Conservation (phyloP, 2,113 vertebrate species). For the Nematolebias whitei region DNA sequence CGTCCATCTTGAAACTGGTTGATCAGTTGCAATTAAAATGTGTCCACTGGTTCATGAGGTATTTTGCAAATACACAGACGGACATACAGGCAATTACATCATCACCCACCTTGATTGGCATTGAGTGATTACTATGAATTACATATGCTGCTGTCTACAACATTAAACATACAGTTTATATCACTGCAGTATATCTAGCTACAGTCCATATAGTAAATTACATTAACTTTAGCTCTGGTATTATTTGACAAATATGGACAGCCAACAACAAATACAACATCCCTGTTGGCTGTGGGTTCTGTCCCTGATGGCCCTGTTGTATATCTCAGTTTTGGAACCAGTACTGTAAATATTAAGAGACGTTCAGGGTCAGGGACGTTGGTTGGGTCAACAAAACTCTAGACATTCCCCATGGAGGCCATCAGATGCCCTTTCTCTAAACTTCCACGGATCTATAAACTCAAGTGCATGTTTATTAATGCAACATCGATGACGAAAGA, state of each 20-base stretch:
- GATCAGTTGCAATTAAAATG: too few species aligned
- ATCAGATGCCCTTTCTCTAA: not conserved
- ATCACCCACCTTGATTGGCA: too few species aligned
- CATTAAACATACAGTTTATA: too few species aligned
- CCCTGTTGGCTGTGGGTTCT: not conserved
- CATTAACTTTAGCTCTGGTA: not conserved
- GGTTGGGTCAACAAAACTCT: not conserved
- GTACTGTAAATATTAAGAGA: slow-evolving; percentile 2
- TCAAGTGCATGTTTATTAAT: not conserved
- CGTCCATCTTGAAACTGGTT: too few species aligned
- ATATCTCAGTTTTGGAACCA: slow-evolving; percentile 3
- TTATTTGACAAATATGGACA: not conserved
- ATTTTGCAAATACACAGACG: too few species aligned
- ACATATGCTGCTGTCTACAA: too few species aligned
- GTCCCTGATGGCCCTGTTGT: not conserved
- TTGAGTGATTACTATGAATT: too few species aligned
- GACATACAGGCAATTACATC: too few species aligned
- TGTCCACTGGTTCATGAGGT: too few species aligned
- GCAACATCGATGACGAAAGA: not conserved
- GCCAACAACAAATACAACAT: not conserved
- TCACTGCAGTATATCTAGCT: too few species aligned
- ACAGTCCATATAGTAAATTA: not conserved
- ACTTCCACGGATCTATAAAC: not conserved
- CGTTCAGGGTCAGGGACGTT: not conserved
- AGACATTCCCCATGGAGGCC: not conserved